These are phyloP conservation scores for Bubo blakistoni DNA, from an alignment of 2,113 vertebrate species.

Conservation along the genomic window DNA sequence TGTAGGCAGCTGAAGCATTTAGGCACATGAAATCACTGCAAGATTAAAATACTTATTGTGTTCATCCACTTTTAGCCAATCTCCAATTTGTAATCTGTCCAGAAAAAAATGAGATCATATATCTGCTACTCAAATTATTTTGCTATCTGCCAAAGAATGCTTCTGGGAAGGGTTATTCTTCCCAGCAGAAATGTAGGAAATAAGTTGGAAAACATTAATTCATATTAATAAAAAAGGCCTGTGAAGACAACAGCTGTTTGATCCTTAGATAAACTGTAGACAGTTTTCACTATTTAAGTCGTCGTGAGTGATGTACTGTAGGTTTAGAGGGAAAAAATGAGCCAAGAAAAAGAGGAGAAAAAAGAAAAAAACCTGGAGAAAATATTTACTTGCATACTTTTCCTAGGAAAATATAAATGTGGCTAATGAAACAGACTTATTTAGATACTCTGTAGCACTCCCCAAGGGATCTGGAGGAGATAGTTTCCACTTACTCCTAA, in stretches of 20 bases:
- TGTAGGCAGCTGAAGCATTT: conserved; percentile 39
- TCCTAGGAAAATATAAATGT: conserved; percentile 47
- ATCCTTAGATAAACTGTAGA: conserved; percentile 66
- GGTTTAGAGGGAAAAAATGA: conserved; percentile 1
- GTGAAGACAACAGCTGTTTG: conserved; percentile 62
- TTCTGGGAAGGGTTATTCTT: conserved; percentile 59
- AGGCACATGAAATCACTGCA: conserved; percentile 54
- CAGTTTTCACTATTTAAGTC: conserved; percentile 63
- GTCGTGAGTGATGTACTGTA: conserved; percentile 28
- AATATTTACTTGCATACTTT: conserved; percentile 60
- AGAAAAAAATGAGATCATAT: conserved; percentile 69
- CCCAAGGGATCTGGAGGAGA: not conserved
- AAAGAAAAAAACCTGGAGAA: conserved; percentile 31
- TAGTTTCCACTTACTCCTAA: conserved; percentile 2
- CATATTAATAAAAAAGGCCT: conserved; percentile 64
- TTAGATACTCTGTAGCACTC: conserved; percentile 7
- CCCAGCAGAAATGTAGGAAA: conserved; percentile 65
- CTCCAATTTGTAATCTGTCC: conserved; percentile 62
- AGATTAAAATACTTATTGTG: conserved; percentile 59
- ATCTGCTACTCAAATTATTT: conserved; percentile 71
- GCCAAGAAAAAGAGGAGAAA: conserved; percentile 50
- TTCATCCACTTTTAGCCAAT: conserved; percentile 45
- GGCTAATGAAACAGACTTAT: conserved; percentile 27
- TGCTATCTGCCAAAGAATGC: conserved; percentile 66
- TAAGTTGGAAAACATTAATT: conserved; percentile 65